A percentile compares a stretch with the other conserved stretches of the same genome.
Evolutionary conservation across 2,888 invertebrate species (phyloP).

Genomic region (Leptogaster cylindrica): DNA sequence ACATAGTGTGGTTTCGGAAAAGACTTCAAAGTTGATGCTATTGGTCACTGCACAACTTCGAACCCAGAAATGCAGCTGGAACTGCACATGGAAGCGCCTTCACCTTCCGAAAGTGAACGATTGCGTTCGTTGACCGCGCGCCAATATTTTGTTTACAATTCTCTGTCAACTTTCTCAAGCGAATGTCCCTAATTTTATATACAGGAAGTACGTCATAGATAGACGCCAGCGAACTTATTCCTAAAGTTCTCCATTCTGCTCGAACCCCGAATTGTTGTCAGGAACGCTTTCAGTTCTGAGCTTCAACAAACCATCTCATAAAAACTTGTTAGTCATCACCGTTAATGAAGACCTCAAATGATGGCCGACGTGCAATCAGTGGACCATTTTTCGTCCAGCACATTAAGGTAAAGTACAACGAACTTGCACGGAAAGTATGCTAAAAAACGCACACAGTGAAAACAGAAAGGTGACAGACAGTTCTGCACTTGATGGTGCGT

Average conservation of each 20-base stretch:
- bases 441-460: background rate
- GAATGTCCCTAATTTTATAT: constrained; percentile 1
- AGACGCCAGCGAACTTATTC: background rate
- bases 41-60: background rate
- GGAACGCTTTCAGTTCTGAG: background rate
- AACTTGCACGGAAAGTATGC: background rate
- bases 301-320: background rate
- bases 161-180: constrained; percentile 10
- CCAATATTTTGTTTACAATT: constrained; percentile 14
- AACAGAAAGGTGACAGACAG: constrained; percentile 2
- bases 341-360: background rate
- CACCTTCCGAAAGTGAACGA: background rate
- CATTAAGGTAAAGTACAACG: constrained; percentile 1
- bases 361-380: background rate
- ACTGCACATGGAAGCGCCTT: constrained; percentile 3
- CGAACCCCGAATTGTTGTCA: background rate
- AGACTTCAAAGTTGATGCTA: background rate
- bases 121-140: constrained; percentile 8
- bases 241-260: background rate
- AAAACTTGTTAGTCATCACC: background rate
- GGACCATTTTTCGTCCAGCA: background rate
- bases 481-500: background rate
- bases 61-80: background rate
- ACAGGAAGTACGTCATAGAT: background rate
- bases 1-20: constrained; percentile 3